Base-by-base conservation (phyloP, 2,113 vertebrate species). In the Laterallus jamaicensis region DNA sequence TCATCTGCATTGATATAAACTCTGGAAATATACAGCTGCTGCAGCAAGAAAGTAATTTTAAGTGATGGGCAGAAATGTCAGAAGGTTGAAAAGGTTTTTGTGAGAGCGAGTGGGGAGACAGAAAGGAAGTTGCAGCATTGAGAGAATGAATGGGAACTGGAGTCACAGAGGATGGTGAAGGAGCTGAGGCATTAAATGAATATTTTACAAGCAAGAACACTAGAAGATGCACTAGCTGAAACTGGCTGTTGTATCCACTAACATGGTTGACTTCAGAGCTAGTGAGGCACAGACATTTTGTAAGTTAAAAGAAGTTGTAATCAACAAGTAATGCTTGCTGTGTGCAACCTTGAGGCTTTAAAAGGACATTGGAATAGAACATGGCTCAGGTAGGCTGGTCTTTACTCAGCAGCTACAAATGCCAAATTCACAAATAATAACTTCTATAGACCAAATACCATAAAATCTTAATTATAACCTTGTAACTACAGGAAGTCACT, bases 221-320 rank as follows among this genome's bases (percentile, higher is more conserved):
- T 52, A 75, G 89, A 93, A 92, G 35, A 84, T 64, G 54, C 1
- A 8, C 85, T 69, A 77, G 56, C 67, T 93, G 88, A 95, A 96
- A 62, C 77, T 62, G 77, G 28, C 70, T 91, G 66, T 80, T 90
- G 63, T 44, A 87, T 58, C 42, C 56, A 21, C 79, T 95, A 20
- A 79, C 77, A 92, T 1, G 10, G 94, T 6, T 97, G 94, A 76
- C 82, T 96, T 95, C 93, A 81, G 74, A 83, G 54, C 42, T 94
- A 96, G 92, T 94, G 95, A 95, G 86, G 92, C 94, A 91, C 59
- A 93, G 69, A 92, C 86, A 96, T 56, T 95, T 82, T 93, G 88
- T 97, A 96, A 89, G 83, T 93, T 92, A 92, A 86, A 71, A 92
- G 74, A 96, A 93, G 93, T 55, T 70, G 73, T 93, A 96, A 82